Conservation (phyloP, 1,140 invertebrate species). For the Physella acuta region DNA sequence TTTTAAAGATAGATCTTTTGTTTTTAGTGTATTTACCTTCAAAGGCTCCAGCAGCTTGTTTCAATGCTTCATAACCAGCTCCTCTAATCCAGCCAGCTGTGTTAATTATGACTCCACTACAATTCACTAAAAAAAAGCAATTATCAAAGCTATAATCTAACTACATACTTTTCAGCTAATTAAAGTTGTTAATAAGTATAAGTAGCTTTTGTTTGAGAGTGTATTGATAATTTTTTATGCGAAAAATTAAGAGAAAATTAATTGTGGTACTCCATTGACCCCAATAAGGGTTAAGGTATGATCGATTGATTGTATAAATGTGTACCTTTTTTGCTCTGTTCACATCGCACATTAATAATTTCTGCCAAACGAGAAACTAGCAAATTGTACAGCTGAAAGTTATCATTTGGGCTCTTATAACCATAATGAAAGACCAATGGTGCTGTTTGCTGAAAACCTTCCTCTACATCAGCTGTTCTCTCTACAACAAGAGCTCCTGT, state of each 20-base stretch:
- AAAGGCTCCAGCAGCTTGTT: constrained; percentile 86
- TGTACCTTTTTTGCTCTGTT: constrained; percentile 80
- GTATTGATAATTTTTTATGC: too few species aligned
- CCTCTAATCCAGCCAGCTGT: constrained; percentile 97
- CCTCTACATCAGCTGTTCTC: constrained; percentile 85
- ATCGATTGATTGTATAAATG: background rate
- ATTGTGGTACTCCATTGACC: background rate
- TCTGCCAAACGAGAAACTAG: constrained; percentile 79
- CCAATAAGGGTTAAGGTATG: background rate
- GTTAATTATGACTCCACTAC: constrained; percentile 94
- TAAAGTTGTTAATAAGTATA: too few species aligned
- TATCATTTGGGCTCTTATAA: constrained; percentile 76
- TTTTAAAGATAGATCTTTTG: too few species aligned
- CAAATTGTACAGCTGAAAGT: constrained; percentile 83
- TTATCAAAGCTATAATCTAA: background rate
- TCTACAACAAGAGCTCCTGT: constrained; percentile 84
- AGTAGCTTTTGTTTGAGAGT: too few species aligned
- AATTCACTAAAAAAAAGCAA: constrained; percentile 50
- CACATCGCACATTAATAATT: constrained; percentile 80
- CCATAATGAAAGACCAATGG: constrained; percentile 94
- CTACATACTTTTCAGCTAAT: too few species aligned
- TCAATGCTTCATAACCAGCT: constrained; percentile 66
- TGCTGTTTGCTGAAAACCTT: constrained; percentile 73
- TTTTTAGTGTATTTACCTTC: constrained; percentile 67
- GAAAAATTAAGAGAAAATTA: background rate